Conservation (phyloP, 30 jellyfish, hydroid and myxozoan genomes). For the Mastigias papua region DNA sequence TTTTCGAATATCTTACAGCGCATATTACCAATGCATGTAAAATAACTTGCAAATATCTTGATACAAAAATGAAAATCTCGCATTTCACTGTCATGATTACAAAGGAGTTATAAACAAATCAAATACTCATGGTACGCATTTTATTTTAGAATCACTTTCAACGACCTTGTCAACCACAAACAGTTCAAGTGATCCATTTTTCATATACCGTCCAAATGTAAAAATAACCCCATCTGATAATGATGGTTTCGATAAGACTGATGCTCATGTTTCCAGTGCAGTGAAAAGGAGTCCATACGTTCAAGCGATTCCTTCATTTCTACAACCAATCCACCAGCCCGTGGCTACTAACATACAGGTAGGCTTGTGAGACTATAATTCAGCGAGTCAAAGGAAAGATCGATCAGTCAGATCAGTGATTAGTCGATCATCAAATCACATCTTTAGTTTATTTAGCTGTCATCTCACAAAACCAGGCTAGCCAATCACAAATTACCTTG, state of each 20-base stretch:
- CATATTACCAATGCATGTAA: not conserved
- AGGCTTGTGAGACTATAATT: not conserved
- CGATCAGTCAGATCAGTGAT: not conserved
- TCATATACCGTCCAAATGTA: not conserved
- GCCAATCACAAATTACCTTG: not conserved
- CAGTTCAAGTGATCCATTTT: constrained; percentile 51
- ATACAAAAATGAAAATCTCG: too few relatives aligned
- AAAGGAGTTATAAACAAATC: too few relatives aligned
- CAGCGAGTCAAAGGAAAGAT: not conserved
- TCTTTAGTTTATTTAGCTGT: too few relatives aligned
- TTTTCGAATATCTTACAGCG: too few relatives aligned
- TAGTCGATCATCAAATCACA: not conserved
- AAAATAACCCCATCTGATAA: not conserved
- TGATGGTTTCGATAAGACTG: not conserved
- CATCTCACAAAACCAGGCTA: not conserved
- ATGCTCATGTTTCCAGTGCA: not conserved
- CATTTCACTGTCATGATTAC: too few relatives aligned
- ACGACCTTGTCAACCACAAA: constrained; percentile 14
- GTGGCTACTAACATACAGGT: constrained; percentile 1
- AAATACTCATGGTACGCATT: too few relatives aligned
- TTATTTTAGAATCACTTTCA: constrained; percentile 13
- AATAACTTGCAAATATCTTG: not conserved
- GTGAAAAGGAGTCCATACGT: constrained; percentile 12
- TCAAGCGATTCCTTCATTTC: constrained; percentile 57
- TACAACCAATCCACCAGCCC: not conserved